These are phyloP conservation scores for Smutsia gigantea DNA, from an alignment of 2,797 vertebrate genomes.

Conservation along the genomic window DNA sequence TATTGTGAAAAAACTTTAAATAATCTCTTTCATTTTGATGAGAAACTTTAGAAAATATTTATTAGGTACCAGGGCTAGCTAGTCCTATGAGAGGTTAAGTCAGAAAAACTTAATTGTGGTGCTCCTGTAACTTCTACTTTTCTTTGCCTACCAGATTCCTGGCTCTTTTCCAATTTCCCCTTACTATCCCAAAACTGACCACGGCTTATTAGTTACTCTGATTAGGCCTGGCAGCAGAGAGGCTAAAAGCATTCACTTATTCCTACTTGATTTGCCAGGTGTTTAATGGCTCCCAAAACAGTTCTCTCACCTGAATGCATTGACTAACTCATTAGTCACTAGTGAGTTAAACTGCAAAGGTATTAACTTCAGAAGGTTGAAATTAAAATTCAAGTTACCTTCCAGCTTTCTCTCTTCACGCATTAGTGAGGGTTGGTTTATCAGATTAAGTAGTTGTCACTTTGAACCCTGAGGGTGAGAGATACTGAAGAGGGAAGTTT, in stretches of 20 bases:
- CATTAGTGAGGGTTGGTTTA: constrained; percentile 10
- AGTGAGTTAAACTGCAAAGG: constrained; percentile 60
- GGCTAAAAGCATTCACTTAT: background rate
- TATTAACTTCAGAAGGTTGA: constrained; percentile 28
- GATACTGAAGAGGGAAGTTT: constrained; percentile 48
- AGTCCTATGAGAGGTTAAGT: background rate
- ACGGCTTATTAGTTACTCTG: background rate
- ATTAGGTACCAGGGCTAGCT: background rate
- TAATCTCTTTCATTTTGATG: constrained; percentile 23
- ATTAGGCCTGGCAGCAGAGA: background rate
- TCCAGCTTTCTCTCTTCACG: constrained; percentile 10
- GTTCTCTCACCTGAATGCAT: background rate
- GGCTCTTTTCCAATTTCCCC: background rate
- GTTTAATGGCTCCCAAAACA: background rate
- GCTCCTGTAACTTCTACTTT: background rate
- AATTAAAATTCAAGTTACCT: constrained; percentile 45
- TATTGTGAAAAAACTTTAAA: background rate
- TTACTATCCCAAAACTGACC: background rate
- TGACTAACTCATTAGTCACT: background rate
- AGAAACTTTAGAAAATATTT: constrained; percentile 24
- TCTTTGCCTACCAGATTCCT: background rate
- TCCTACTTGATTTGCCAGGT: background rate
- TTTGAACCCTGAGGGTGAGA: constrained; percentile 63
- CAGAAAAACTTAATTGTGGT: background rate
- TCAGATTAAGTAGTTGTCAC: constrained; percentile 61